Conservation (phyloP, 2,797 vertebrate species). For the Capromys pilorides region DNA sequence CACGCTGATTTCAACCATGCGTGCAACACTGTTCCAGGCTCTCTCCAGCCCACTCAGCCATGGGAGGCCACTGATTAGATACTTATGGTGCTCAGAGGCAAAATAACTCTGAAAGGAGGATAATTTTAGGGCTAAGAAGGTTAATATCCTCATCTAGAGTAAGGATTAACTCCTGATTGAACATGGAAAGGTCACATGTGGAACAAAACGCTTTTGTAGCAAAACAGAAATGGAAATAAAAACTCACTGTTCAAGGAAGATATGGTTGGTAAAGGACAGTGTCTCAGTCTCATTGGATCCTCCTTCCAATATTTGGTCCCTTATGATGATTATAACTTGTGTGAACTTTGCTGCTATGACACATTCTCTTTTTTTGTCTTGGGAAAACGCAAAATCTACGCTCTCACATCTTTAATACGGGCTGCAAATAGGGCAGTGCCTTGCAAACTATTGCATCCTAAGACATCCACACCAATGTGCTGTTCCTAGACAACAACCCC, state of each 20-base stretch:
- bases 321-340: not conserved
- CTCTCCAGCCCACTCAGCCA: not conserved
- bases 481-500: not conserved
- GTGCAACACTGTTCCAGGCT: not conserved
- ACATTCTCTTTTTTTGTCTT: not conserved
- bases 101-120: constrained; percentile 49
- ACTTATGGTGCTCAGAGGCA: constrained; percentile 25
- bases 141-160: constrained; percentile 45
- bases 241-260: not conserved
- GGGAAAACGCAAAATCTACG: not conserved
- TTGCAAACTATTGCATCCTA: not conserved
- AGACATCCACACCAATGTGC: not conserved
- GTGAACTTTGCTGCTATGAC: not conserved
- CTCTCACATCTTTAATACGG: not conserved
- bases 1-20: constrained; percentile 17
- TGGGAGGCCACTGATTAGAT: constrained; percentile 35
- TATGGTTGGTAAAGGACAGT: not conserved
- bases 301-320: not conserved
- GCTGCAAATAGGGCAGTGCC: not conserved
- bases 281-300: not conserved
- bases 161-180: constrained; percentile 52
- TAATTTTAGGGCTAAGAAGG: constrained; percentile 41
- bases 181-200: constrained; percentile 24
- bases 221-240: not conserved
- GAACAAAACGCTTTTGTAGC: not conserved